Base-by-base conservation (phyloP, 2,113 vertebrate species). In the Ameiurus melas region DNA sequence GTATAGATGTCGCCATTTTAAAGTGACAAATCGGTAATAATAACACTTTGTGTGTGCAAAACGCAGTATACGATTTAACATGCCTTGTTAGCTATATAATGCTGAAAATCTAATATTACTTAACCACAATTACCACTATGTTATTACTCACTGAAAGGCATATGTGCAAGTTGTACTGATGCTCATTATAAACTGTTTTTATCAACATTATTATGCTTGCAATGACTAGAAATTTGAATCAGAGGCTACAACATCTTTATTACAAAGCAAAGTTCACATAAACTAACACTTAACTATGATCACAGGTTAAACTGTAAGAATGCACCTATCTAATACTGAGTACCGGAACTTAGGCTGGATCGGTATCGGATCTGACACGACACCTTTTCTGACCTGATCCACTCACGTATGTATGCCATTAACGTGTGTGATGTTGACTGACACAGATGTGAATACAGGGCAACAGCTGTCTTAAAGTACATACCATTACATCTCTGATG, bases 161-260 rank as follows among this genome's bases (percentile, higher is more conserved):
- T 36, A 25, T 27, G 14, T 25, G 51, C 58, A 51, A 33, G 20
- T 43, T 77, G 33, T 75, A 71, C 84, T 25, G 70, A 75, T 68
- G 33, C 39, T 7, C n/a, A 62, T 62, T 27, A 13, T 58, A 47
- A 25, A 22, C 22, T 62, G 39, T 27, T 17, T 53, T 57, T 36
- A 73, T 53, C 25, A 60, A n/a, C 53, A 39, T 81, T 70, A 36
- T 33, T 36, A 47, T 81, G 77, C 20, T 68, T 79, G 43, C 47
- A 57, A 5, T 16, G 33, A 30, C 3, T 39, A 30, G 22, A 30
- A 14, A 43, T 43, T 87, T 39, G 30, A 82, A 82, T 79, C 62
- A 80, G 25, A 43, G 64, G 78, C 78, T 87, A 82, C 64, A 82
- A 71, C 86, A 79, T 82, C 78, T 87, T 82, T 82, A 87, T 87